These are phyloP conservation scores for Sterna hirundo DNA, from an alignment of 2,113 vertebrate species.

Conservation along the genomic window DNA sequence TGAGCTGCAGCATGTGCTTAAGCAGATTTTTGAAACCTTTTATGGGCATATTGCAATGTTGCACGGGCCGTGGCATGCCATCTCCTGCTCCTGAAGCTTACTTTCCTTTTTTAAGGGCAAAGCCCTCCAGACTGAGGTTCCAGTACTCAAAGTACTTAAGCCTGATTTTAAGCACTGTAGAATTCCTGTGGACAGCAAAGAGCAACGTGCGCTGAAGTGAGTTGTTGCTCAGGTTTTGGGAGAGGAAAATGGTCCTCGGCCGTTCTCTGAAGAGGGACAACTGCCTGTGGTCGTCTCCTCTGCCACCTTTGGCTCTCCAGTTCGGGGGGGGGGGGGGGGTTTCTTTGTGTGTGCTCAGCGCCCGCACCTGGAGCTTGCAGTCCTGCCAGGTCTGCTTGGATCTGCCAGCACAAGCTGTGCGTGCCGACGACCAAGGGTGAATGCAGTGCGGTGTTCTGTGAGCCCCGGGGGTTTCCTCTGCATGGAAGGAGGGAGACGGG, in stretches of 20 bases:
- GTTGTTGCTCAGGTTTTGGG: background rate
- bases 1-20: background rate
- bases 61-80: background rate
- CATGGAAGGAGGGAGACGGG: background rate
- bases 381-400: background rate
- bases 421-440: background rate
- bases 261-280: background rate
- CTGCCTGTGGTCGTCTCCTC: rapidly evolving
- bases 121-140: background rate
- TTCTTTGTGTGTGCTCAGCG: rapidly evolving
- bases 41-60: constrained; percentile 13
- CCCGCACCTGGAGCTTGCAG: background rate
- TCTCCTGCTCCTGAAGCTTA: background rate
- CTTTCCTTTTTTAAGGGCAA: background rate
- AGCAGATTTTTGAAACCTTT: constrained; percentile 45
- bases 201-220: background rate
- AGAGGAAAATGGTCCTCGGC: background rate
- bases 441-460: background rate
- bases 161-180: background rate
- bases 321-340: background rate
- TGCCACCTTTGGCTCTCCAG: background rate
- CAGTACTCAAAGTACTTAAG: background rate
- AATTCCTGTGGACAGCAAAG: background rate
- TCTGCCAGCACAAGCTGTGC: background rate
- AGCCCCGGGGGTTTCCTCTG: background rate